Conservation (phyloP, 2,888 invertebrate species). For the Tanaodytes sp. region DNA sequence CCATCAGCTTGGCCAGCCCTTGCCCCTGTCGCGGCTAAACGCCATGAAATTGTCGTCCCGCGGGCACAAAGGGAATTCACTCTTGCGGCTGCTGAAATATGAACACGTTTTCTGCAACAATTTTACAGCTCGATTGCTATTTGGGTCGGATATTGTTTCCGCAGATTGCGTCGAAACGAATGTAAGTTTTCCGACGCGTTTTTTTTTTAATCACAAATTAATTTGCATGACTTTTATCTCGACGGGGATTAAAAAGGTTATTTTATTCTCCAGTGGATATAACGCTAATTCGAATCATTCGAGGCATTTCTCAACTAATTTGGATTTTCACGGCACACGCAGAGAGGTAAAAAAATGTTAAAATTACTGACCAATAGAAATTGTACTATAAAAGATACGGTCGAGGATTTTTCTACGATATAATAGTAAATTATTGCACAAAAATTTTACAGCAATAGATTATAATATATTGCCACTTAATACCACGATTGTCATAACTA, state of each 20-base stretch:
- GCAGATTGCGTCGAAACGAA: conserved; percentile 24
- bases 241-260: conserved; percentile 17
- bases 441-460: too few species aligned
- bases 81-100: conserved; percentile 66
- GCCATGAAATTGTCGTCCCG: conserved; percentile 72
- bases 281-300: conserved; percentile 8
- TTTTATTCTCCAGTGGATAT: conserved; percentile 14
- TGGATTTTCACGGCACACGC: too few species aligned
- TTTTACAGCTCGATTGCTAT: conserved; percentile 67
- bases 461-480: too few species aligned
- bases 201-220: conserved; percentile 11
- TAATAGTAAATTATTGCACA: too few species aligned
- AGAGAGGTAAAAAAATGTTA: too few species aligned
- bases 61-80: conserved; percentile 70
- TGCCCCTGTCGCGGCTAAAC: conserved; percentile 67
- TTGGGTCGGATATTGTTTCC: conserved; percentile 62
- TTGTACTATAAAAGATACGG: too few species aligned
- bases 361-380: too few species aligned
- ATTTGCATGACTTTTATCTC: conserved; percentile 24
- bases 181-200: conserved; percentile 7
- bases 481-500: too few species aligned
- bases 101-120: conserved; percentile 64
- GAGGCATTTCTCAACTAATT: too few species aligned
- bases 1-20: conserved; percentile 60
- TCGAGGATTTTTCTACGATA: too few species aligned